Evolutionary conservation across 2,113 vertebrate genomes (phyloP).

Genomic region (Rhinichthys klamathensis): DNA sequence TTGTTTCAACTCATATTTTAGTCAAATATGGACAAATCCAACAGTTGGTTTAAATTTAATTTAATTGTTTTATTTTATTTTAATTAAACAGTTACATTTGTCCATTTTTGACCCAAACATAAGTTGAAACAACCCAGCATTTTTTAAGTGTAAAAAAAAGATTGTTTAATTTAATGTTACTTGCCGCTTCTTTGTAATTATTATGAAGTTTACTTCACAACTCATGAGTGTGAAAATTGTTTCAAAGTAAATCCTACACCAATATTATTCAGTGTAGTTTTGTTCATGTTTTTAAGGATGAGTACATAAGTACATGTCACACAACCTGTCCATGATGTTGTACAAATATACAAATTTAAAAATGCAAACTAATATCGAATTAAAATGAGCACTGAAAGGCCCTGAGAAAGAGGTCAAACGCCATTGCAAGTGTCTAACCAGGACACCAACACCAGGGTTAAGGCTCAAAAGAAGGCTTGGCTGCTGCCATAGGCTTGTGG

Average conservation of each 20-base stretch:
- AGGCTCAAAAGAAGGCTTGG: not conserved
- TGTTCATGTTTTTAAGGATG: not conserved
- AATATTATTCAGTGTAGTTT: not conserved
- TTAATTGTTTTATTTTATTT: no score
- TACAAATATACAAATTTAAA: not conserved
- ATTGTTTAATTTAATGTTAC: not conserved
- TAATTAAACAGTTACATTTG: no score
- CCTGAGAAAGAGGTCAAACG: not conserved
- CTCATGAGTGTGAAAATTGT: not conserved
- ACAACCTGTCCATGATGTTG: not conserved
- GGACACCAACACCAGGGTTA: not conserved
- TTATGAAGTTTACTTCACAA: not conserved
- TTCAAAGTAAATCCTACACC: not conserved
- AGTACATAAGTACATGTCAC: not conserved
- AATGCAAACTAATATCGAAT: not conserved
- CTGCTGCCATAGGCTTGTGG: conserved; percentile 17
- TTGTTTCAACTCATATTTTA: no score
- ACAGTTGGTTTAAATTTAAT: no score
- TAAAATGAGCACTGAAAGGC: not conserved
- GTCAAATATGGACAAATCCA: no score
- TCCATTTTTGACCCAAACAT: no score
- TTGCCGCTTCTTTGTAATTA: not conserved
- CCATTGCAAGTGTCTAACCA: conserved; percentile 15
- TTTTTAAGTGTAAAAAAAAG: no score
- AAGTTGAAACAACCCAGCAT: no score